Conservation (phyloP, 2,113 vertebrate species). For the Sturnus vulgaris region DNA sequence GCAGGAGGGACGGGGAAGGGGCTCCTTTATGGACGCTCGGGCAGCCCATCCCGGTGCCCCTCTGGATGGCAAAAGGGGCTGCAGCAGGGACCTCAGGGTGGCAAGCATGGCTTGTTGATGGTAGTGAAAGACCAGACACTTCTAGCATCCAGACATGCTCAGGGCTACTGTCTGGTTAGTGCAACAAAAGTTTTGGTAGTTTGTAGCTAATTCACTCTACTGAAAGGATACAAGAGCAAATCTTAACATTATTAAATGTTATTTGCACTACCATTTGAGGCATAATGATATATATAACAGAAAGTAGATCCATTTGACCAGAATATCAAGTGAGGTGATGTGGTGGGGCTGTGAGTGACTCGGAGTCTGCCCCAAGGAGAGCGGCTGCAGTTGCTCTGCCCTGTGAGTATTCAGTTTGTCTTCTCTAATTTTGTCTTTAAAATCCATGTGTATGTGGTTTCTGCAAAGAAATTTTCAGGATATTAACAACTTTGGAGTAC, state of each 20-base stretch:
- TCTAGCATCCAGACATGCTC: not conserved
- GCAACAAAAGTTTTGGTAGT: not conserved
- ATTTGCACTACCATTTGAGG: not conserved
- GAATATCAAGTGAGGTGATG: not conserved
- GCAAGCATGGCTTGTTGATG: not conserved
- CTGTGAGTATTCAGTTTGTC: not conserved
- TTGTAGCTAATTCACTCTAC: not conserved
- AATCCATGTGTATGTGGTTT: not conserved
- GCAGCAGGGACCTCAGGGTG: not conserved
- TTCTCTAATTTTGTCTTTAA: not conserved
- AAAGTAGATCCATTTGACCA: not conserved
- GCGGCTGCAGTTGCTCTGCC: not conserved
- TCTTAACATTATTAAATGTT: not conserved
- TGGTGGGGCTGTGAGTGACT: not conserved
- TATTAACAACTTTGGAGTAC: not conserved
- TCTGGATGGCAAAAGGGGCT: not conserved
- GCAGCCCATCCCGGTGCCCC: too few species aligned
- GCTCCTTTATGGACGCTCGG: fast-evolving
- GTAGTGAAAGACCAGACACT: not conserved
- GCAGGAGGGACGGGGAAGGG: too few species aligned
- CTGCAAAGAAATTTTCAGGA: not conserved
- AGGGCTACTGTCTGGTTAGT: not conserved
- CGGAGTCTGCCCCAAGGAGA: not conserved
- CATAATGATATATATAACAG: not conserved
- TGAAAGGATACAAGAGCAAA: not conserved